Evolutionary conservation across 37 sponge, comb jelly and placozoan genomes (phyloP).

Genomic region (Oscarella lobularis): DNA sequence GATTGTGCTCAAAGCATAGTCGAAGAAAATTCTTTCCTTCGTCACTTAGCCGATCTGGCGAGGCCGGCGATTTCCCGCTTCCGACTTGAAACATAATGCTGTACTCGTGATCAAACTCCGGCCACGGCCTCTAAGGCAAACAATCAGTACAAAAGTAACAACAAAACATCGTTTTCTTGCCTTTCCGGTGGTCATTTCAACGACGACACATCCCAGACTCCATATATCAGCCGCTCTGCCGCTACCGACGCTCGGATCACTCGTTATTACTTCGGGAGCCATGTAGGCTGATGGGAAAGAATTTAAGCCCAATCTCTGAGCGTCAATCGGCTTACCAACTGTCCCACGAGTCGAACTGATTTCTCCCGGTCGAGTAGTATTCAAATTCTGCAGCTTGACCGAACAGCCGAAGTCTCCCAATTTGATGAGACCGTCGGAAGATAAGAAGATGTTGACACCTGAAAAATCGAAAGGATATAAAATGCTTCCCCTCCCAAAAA

Average conservation of each 20-base stretch:
- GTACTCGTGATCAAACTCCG: conserved; percentile 53
- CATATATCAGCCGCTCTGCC: conserved; percentile 72
- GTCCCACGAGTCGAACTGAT: not conserved
- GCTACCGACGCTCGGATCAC: conserved; percentile 12
- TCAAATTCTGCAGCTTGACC: conserved; percentile 50
- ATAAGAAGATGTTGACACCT: conserved; percentile 74
- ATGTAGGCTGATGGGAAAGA: conserved; percentile 40
- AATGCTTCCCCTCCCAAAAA: not conserved
- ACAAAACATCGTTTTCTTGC: no score
- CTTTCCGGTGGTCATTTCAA: conserved; percentile 83
- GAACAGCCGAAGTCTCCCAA: conserved; percentile 79
- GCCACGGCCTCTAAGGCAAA: conserved; percentile 48
- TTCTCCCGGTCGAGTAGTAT: conserved; percentile 22
- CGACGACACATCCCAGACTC: conserved; percentile 73
- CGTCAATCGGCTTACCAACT: not conserved
- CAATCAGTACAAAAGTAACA: no score
- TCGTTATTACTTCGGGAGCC: conserved; percentile 66
- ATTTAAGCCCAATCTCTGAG: not conserved
- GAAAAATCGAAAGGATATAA: not conserved
- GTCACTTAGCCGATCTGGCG: conserved; percentile 16
- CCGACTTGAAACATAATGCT: conserved; percentile 62
- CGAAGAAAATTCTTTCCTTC: conserved; percentile 60
- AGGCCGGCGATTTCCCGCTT: conserved; percentile 22
- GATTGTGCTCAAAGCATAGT: conserved; percentile 31
- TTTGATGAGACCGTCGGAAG: conserved; percentile 51